These are phyloP conservation scores for Steinernema khuongi DNA, from an alignment of 1,140 invertebrate genomes.

Conservation along the genomic window DNA sequence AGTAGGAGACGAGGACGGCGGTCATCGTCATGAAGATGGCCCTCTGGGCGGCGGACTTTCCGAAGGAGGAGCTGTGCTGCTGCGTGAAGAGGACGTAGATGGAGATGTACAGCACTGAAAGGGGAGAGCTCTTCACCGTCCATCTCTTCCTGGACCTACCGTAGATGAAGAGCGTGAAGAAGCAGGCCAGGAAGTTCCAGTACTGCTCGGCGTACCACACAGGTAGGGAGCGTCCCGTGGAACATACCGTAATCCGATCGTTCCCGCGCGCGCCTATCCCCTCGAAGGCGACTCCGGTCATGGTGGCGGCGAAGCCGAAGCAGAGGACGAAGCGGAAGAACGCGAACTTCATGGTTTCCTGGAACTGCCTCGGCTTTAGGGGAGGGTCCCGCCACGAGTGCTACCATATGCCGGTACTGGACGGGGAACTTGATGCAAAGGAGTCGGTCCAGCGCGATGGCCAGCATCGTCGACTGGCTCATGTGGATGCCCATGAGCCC, in stretches of 20 bases:
- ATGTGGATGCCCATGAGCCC: background rate
- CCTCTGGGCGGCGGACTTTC: background rate
- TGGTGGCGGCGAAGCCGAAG: background rate
- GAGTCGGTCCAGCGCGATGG: background rate
- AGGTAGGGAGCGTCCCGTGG: background rate
- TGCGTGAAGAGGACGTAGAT: conserved; percentile 7
- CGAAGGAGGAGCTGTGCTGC: background rate
- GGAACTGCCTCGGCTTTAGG: background rate
- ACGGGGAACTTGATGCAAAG: conserved; percentile 7
- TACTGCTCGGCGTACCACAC: background rate
- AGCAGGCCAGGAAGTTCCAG: background rate
- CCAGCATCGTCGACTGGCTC: background rate
- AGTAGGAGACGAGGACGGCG: background rate
- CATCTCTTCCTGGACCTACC: background rate
- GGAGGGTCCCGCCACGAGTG: background rate
- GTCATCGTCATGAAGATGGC: background rate
- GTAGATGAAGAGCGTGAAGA: conserved; percentile 7
- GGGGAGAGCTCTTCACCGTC: background rate
- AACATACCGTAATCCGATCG: background rate
- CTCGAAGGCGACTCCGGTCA: background rate
- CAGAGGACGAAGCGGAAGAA: background rate
- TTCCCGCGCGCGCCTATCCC: background rate
- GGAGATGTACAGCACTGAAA: background rate
- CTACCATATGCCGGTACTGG: background rate
- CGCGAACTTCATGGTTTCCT: background rate